Evolutionary conservation across 2,113 vertebrate species (phyloP).

Genomic region (Gopherus flavomarginatus): DNA sequence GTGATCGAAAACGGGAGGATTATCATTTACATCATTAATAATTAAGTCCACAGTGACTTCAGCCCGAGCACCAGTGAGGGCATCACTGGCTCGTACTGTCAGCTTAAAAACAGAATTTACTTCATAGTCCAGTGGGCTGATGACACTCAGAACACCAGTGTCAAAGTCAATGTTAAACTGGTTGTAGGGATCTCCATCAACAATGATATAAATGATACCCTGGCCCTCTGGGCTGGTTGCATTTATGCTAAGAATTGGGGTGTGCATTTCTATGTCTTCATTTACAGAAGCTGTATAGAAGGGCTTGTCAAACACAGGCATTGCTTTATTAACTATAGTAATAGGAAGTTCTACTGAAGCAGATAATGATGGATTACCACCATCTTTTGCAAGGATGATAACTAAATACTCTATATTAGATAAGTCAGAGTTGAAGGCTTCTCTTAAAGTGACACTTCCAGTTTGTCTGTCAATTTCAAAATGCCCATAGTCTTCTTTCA

Average conservation of each 20-base stretch:
- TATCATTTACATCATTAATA: slow-evolving; percentile 94
- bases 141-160: slow-evolving; percentile 93
- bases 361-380: slow-evolving; percentile 88
- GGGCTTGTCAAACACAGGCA: slow-evolving; percentile 96
- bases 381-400: slow-evolving; percentile 89
- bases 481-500: slow-evolving; percentile 92
- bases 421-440: slow-evolving; percentile 92
- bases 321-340: slow-evolving; percentile 97
- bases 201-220: slow-evolving; percentile 95
- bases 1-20: slow-evolving; percentile 90
- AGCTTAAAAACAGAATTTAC: slow-evolving; percentile 85
- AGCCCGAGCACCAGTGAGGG: slow-evolving; percentile 91
- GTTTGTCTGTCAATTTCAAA: slow-evolving; percentile 91
- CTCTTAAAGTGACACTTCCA: slow-evolving; percentile 89
- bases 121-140: slow-evolving; percentile 92
- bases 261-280: slow-evolving; percentile 91
- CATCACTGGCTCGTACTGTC: slow-evolving; percentile 92
- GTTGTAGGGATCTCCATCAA: slow-evolving; percentile 90
- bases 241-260: slow-evolving; percentile 92
- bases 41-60: slow-evolving; percentile 93
- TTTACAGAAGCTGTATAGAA: slow-evolving; percentile 92
- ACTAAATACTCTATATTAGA: slow-evolving; percentile 94
- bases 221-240: slow-evolving; percentile 96
- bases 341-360: slow-evolving; percentile 90
- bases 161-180: slow-evolving; percentile 97